Conservation (phyloP, 2,888 invertebrate species). For the Esperia sulphurella region DNA sequence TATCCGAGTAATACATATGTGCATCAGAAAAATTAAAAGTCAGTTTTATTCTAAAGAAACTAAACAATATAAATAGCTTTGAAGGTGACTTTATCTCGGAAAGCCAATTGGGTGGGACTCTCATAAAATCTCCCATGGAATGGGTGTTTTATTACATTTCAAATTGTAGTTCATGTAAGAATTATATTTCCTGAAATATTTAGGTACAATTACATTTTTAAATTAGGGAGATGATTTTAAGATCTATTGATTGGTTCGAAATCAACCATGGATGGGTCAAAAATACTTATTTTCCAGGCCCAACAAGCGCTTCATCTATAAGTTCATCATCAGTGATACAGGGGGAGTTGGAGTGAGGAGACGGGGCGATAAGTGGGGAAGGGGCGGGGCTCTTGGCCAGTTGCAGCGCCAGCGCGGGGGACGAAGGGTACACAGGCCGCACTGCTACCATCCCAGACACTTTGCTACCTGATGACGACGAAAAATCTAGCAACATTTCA, state of each 20-base stretch:
- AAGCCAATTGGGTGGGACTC: too few relatives aligned
- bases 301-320: slow-evolving; percentile 92
- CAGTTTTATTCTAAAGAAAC: too few relatives aligned
- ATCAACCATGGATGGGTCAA: not conserved
- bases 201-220: too few relatives aligned
- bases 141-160: too few relatives aligned
- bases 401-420: slow-evolving; percentile 86
- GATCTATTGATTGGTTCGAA: not conserved
- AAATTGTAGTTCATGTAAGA: too few relatives aligned
- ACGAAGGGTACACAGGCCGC: slow-evolving; percentile 78
- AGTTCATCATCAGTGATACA: slow-evolving; percentile 93
- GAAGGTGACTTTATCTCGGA: too few relatives aligned
- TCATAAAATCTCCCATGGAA: too few relatives aligned
- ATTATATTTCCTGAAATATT: too few relatives aligned
- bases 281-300: slow-evolving; percentile 83
- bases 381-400: slow-evolving; percentile 88
- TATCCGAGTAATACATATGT: too few relatives aligned
- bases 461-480: slow-evolving; percentile 78
- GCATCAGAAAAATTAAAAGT: too few relatives aligned
- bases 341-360: slow-evolving; percentile 85
- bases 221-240: too few relatives aligned
- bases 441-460: slow-evolving; percentile 77
- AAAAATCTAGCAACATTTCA: slow-evolving; percentile 84
- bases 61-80: too few relatives aligned
- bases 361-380: slow-evolving; percentile 83